Evolutionary conservation across 1,140 invertebrate species (phyloP).

Genomic region (Caenorhabditis elegans): DNA sequence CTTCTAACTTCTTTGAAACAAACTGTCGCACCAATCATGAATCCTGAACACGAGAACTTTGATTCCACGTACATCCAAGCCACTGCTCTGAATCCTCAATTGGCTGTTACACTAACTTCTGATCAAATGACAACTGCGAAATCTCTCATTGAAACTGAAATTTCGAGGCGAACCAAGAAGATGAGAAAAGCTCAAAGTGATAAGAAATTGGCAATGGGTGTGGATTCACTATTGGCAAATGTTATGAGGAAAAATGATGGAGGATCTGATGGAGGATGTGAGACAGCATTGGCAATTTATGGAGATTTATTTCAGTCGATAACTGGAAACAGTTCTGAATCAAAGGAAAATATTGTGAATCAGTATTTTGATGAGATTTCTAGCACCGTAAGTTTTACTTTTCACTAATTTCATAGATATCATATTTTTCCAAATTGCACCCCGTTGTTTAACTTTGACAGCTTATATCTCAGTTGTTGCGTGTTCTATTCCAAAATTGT

Average conservation of each 20-base stretch:
- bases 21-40: constrained; percentile 33
- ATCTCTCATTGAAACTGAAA: constrained; percentile 17
- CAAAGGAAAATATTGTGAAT: constrained; percentile 52
- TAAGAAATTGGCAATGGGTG: constrained; percentile 42
- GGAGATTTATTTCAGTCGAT: constrained; percentile 39
- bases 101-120: constrained; percentile 52
- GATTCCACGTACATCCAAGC: constrained; percentile 53
- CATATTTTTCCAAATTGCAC: too few species aligned
- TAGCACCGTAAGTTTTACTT: background rate
- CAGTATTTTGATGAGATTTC: constrained; percentile 55
- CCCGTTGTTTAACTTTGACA: too few species aligned
- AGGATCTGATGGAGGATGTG: constrained; percentile 35
- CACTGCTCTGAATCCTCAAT: constrained; percentile 55
- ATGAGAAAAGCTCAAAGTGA: constrained; percentile 4
- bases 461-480: too few species aligned
- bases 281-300: constrained; percentile 33
- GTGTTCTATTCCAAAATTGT: too few species aligned
- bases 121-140: constrained; percentile 48
- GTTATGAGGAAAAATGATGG: constrained; percentile 4
- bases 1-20: constrained; percentile 26
- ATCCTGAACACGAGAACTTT: constrained; percentile 40
- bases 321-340: constrained; percentile 2
- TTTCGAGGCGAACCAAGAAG: constrained; percentile 34
- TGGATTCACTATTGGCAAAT: constrained; percentile 24
- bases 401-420: background rate